Evolutionary conservation across 2,888 invertebrate genomes (phyloP).

Genomic region (Neoaliturus tenellus): DNA sequence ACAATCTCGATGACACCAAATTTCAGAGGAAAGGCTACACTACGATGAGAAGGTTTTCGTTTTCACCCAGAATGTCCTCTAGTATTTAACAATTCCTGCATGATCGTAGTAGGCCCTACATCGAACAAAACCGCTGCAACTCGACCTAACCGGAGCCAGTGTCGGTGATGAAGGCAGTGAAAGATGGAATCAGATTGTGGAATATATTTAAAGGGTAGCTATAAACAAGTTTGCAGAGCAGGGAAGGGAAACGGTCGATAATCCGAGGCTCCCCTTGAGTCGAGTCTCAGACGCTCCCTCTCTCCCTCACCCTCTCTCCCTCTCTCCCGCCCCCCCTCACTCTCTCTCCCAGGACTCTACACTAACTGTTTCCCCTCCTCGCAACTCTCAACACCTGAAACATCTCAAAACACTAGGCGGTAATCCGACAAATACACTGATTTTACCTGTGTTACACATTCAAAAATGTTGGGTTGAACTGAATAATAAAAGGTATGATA

Average conservation of each 20-base stretch:
- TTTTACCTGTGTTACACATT: no score
- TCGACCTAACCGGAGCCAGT: background rate
- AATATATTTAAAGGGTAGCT: slow-evolving; percentile 64
- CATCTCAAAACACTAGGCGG: background rate
- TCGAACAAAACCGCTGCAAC: background rate
- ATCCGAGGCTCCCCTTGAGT: slow-evolving; percentile 37
- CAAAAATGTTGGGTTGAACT: no score
- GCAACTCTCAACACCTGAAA: slow-evolving; percentile 16
- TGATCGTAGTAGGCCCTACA: no score
- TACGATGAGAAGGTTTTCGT: no score
- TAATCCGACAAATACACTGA: background rate
- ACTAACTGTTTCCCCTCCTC: slow-evolving; percentile 31
- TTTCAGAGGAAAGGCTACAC: no score
- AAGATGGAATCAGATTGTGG: slow-evolving; percentile 53
- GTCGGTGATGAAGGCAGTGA: slow-evolving; percentile 27
- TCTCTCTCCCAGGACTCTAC: slow-evolving; percentile 4
- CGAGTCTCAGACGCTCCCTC: slow-evolving; percentile 30
- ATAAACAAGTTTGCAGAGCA: slow-evolving; percentile 73
- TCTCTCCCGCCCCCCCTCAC: background rate
- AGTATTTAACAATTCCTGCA: no score
- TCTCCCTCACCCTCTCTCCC: background rate
- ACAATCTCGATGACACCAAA: no score
- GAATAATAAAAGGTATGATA: no score
- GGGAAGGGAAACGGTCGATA: slow-evolving; percentile 74
- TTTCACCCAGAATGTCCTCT: no score